Evolutionary conservation across 2,797 vertebrate genomes (phyloP).

Genomic region (Euphonia xanthogaster): DNA sequence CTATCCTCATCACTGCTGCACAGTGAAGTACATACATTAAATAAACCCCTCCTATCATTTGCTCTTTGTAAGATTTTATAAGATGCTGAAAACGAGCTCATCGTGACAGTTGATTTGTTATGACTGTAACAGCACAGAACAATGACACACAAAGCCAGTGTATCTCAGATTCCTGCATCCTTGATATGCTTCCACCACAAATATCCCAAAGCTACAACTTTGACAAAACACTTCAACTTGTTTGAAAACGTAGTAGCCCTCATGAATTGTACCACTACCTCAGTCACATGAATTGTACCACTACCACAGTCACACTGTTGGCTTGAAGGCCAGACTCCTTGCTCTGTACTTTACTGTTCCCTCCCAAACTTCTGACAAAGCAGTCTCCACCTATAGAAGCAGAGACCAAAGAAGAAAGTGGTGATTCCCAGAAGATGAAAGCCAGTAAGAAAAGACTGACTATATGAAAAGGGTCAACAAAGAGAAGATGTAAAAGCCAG

Average conservation of each 20-base stretch:
- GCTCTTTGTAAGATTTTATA: background rate
- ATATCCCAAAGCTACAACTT: background rate
- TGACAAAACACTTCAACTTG: background rate
- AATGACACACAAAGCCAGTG: background rate
- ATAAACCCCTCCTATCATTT: background rate
- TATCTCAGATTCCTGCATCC: background rate
- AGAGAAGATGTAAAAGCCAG: background rate
- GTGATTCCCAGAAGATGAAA: background rate
- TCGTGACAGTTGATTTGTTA: background rate
- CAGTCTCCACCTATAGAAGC: background rate
- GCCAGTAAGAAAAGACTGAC: background rate
- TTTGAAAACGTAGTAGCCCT: rapidly evolving
- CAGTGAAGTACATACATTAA: background rate
- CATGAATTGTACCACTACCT: background rate
- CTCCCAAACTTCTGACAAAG: background rate
- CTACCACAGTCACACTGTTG: background rate
- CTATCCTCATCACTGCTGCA: background rate
- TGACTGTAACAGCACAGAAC: background rate
- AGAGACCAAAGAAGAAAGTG: background rate
- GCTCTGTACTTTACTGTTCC: background rate
- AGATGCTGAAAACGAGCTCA: background rate
- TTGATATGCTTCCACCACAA: background rate
- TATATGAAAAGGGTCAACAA: background rate
- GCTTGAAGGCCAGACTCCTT: background rate
- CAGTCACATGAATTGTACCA: background rate